Evolutionary conservation across 2,797 vertebrate species (phyloP).

Genomic region (Tangara arthus): DNA sequence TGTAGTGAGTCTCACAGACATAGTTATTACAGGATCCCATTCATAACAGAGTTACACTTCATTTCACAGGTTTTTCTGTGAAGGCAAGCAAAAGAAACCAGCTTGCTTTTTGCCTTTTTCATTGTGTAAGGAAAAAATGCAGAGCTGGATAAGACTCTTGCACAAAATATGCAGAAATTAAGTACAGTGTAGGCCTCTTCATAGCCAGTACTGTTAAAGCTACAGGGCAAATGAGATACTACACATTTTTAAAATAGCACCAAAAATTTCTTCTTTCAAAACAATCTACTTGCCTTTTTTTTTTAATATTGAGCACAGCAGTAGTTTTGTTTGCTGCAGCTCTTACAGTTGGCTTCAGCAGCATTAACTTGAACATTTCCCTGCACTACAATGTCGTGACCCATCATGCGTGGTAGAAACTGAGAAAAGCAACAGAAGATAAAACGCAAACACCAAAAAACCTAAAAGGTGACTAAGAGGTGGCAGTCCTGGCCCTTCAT

Average conservation of each 20-base stretch:
- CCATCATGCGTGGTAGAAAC: not conserved
- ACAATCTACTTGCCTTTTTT: too few species aligned
- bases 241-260: not conserved
- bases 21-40: not conserved
- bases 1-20: not conserved
- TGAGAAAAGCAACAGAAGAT: not conserved
- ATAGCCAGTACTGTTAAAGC: not conserved
- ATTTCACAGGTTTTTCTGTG: slow-evolving; percentile 15
- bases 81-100: not conserved
- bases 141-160: not conserved
- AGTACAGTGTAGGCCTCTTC: not conserved
- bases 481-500: not conserved
- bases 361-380: not conserved
- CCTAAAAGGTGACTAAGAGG: not conserved
- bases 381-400: not conserved
- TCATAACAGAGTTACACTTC: not conserved
- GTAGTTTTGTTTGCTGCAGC: not conserved
- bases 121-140: not conserved
- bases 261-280: not conserved
- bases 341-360: not conserved
- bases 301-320: not conserved
- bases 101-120: not conserved
- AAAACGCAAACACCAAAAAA: not conserved
- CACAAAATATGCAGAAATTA: not conserved
- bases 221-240: not conserved